These are phyloP conservation scores for Pseudomyrmex cubaensis DNA, from an alignment of 1,140 invertebrate species.

Conservation along the genomic window DNA sequence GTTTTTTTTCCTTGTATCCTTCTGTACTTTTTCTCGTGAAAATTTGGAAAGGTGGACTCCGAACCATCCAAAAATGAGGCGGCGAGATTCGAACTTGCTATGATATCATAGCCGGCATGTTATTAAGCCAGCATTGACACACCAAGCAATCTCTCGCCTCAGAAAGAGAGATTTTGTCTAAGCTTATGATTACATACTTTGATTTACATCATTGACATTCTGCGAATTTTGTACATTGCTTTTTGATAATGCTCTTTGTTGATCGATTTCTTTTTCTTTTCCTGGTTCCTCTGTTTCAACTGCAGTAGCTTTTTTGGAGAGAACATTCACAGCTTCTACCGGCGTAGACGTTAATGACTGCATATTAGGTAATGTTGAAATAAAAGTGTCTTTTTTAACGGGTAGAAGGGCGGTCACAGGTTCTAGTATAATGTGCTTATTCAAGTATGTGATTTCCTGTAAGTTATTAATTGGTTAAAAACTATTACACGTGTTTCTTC, in stretches of 20 bases:
- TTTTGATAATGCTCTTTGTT: neutral
- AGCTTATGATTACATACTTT: slow-evolving; percentile 61
- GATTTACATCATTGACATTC: slow-evolving; percentile 25
- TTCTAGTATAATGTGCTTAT: slow-evolving; percentile 85
- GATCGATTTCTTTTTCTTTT: slow-evolving; percentile 28
- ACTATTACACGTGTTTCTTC: slow-evolving; percentile 5
- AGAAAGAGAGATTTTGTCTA: neutral
- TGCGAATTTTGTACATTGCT: slow-evolving; percentile 19
- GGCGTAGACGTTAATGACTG: slow-evolving; percentile 27
- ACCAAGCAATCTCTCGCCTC: too few species aligned
- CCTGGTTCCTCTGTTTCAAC: slow-evolving; percentile 22
- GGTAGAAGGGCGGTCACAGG: slow-evolving; percentile 87
- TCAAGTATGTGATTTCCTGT: slow-evolving; percentile 86
- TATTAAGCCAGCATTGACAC: too few species aligned
- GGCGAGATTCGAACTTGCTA: too few species aligned
- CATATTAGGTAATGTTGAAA: slow-evolving; percentile 64
- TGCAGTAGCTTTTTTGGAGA: slow-evolving; percentile 17
- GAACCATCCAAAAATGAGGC: too few species aligned
- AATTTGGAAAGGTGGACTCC: too few species aligned
- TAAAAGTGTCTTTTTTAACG: slow-evolving; percentile 75
- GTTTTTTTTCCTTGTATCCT: neutral
- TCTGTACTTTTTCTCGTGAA: slow-evolving; percentile 28
- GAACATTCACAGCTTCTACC: slow-evolving; percentile 16
- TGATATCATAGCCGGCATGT: too few species aligned
- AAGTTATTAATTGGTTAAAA: slow-evolving; percentile 60